Percentiles rank a stretch among this genome's conserved stretches.
phyloP scores from a whole-genome alignment of 2,113 vertebrate genomes.

The Heptranchias perlo region DNA sequence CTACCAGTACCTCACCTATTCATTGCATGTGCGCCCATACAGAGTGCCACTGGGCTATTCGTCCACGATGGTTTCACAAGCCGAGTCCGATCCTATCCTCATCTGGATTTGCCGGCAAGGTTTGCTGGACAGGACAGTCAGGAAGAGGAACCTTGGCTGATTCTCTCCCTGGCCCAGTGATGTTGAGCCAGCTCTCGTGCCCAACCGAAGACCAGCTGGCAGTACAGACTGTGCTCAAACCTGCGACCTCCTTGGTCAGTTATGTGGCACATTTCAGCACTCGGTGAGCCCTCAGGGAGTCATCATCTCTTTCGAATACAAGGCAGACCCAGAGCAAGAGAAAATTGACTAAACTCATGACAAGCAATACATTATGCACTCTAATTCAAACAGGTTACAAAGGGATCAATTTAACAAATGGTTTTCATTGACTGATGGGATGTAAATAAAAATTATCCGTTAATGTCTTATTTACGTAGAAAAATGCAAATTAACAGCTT shows the following conservation, averaged over 20 bases:
- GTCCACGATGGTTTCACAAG: not conserved
- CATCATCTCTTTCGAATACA: not conserved
- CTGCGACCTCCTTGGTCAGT: not conserved
- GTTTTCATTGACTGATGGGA: not conserved
- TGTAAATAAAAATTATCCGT: not conserved
- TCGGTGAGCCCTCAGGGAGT: not conserved
- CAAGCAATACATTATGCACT: not conserved
- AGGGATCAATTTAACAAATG: not conserved
- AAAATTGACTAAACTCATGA: not conserved
- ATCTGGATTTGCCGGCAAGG: not conserved
- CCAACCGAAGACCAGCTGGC: not conserved
- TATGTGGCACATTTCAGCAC: not conserved
- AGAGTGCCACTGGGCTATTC: not conserved
- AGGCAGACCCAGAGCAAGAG: too few species aligned
- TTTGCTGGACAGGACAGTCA: not conserved
- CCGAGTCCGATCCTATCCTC: not conserved
- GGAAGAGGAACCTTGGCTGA: not conserved
- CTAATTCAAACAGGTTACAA: constrained; percentile 13
- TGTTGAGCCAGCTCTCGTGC: not conserved
- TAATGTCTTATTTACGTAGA: too few species aligned
- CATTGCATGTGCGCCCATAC: not conserved
- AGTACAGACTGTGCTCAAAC: not conserved
- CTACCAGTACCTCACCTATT: not conserved
- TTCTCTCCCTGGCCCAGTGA: not conserved
- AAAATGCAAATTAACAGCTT: not conserved